Evolutionary conservation across 2,888 invertebrate genomes (phyloP), one percentile per base, ranked within the genome.

Genomic region (Pterostichus niger): DNA sequence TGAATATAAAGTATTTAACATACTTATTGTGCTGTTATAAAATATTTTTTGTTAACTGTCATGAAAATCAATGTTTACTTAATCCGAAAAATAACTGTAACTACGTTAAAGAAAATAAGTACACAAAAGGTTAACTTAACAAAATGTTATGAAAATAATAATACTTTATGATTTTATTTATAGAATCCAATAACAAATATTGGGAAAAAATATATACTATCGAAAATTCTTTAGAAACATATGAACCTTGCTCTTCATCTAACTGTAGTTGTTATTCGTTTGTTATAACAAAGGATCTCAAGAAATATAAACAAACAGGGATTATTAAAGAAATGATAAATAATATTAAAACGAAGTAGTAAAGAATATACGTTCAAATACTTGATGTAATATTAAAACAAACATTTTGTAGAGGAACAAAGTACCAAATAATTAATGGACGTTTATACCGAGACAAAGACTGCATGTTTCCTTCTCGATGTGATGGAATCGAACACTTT

Each of bases 381-480:
- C n/a, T 68, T 52, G 9, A 13, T 68, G 2, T 11, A 68, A 52
- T 56, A 6, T n/a, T 52, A 13, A 35, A n/a, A 76, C 4, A 75
- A 10, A 81, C 24, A 24, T 24, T 24, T 24, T 24, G 3, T 86
- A 94, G 93, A 86, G 96, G 95, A 1, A 94, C 94, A 0, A 93
- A 93, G 84, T 98, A 98, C 88, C 96, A 98, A 92, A 94, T 99
- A 84, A 94, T 97, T 84, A 90, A 94, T 86, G 94, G 96, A 75
- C 93, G 93, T 86, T 89, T 99, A 10, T 98, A 96, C 88, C 92
- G 98, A 73, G 94, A 97, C 85, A 92, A 93, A 80, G 93, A 94
- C 56, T 99, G 98, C 87, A 95, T 97, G 93, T 99, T 99, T 89
- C 98, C 98, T 49, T 94, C 97, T 11, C 93, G 99, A 86, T 99